phyloP scores from a whole-genome alignment of 2,888 invertebrate species.

The Agrochola litura region DNA sequence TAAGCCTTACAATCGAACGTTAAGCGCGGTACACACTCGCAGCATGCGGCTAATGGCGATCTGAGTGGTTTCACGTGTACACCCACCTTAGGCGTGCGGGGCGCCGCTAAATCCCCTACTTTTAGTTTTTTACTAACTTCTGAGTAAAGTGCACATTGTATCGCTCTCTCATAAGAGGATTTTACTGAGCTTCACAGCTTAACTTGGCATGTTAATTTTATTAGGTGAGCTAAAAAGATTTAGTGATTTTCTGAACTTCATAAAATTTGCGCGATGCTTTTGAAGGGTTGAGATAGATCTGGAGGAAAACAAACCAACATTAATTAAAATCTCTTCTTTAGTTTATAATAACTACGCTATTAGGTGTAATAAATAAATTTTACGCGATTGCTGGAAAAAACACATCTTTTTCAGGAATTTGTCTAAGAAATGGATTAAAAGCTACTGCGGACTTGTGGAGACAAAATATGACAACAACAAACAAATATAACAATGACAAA shows the following conservation, averaged over 20 bases:
- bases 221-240: slow-evolving; percentile 26
- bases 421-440: neutral
- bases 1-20: slow-evolving; percentile 57
- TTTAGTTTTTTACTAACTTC: slow-evolving; percentile 83
- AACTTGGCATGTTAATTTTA: slow-evolving; percentile 55
- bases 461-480: no score
- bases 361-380: no score
- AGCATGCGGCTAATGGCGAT: slow-evolving; percentile 77
- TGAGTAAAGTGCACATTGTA: slow-evolving; percentile 79
- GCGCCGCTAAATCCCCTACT: slow-evolving; percentile 78
- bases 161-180: slow-evolving; percentile 81
- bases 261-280: neutral
- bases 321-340: neutral
- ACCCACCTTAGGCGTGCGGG: slow-evolving; percentile 80
- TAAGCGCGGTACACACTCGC: slow-evolving; percentile 65
- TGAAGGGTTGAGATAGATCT: neutral
- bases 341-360: neutral
- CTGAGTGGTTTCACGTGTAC: slow-evolving; percentile 88
- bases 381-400: no score
- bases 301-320: neutral
- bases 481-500: no score
- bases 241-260: neutral
- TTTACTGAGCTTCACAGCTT: slow-evolving; percentile 61
- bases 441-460: neutral
- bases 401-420: neutral